Base-by-base conservation (phyloP, 2,888 invertebrate genomes). In the Hofmannophila pseudospretella region DNA sequence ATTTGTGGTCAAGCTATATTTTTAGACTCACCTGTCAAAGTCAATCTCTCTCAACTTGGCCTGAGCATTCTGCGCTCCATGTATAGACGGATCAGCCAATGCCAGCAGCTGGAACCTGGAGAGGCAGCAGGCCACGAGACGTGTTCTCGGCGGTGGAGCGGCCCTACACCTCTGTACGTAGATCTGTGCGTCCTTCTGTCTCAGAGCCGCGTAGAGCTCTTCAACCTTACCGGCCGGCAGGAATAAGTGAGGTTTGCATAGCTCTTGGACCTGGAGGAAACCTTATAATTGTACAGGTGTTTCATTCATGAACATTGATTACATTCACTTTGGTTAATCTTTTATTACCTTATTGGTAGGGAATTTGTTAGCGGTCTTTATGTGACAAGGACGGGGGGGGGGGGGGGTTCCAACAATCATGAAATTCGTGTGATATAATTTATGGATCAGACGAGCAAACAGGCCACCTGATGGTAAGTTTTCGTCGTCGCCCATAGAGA, bases 141-240 rank as follows among this genome's bases (percentile, higher is more conserved):
- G 89, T 54, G 88, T 43, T 67, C 89, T 45, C 80, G 88, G 55
- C 88, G 89, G 71, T 89, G 92, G 88, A 90, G 89, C 77, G 92
- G 94, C 69, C 36, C 84, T 70, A 22, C 71, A 66, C 0, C 85
- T 63, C 72, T 98, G 96, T 39, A 99, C 94, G 79, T 99, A 99
- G 59, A 99, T 98, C 73, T 97, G 96, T 0, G 97, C 95, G 76
- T 97, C 97, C 67, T 96, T 96, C 64, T 94, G 94, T 5, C 93
- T 92, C 49, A 99, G 79, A 51, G 94, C 95, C 0, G 92, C 90
- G 72, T 96, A 95, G 7, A 99, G 85, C 61, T 97, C 96, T 54
- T 98, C 97, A 0, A 96, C 93, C 63, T 95, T 96, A 1, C 91
- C 94, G 5, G 93, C 93, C 0, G 97, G 96, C 26, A 96, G 88